A percentile compares a stretch with the other conserved stretches of the same genome.
These are phyloP conservation scores for Oncopodura yosiiana DNA, from an alignment of 1,140 invertebrate genomes.

Conservation along the genomic window DNA sequence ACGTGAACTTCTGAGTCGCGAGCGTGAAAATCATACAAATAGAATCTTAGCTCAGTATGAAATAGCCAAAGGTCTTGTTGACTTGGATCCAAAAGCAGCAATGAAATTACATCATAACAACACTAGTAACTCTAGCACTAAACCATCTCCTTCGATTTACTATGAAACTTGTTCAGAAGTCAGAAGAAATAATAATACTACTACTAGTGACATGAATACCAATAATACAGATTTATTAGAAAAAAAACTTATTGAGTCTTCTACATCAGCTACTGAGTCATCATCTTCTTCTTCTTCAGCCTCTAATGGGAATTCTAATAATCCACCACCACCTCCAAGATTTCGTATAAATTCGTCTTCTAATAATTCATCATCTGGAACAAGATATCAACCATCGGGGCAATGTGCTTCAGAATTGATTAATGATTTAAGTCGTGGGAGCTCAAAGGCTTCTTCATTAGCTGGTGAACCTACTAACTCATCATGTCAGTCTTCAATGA, in stretches of 20 bases:
- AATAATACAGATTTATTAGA: not conserved
- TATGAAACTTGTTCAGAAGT: slow-evolving; percentile 8
- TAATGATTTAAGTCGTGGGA: slow-evolving; percentile 7
- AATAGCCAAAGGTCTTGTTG: slow-evolving; percentile 23
- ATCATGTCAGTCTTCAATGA: not conserved
- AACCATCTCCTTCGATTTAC: slow-evolving; percentile 1
- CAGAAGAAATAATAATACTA: not conserved
- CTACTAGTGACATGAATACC: not conserved
- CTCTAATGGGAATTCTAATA: not conserved
- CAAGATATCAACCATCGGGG: slow-evolving; percentile 21
- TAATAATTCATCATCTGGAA: not conserved
- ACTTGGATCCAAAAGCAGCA: slow-evolving; percentile 26
- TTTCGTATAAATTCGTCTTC: slow-evolving; percentile 13
- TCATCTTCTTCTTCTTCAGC: not conserved
- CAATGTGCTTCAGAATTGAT: slow-evolving; percentile 12
- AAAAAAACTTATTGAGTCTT: slow-evolving; percentile 25
- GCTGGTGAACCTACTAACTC: not conserved
- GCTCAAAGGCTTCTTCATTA: not conserved
- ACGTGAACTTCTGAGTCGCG: slow-evolving; percentile 16
- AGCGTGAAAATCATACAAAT: slow-evolving; percentile 24
- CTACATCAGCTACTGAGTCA: slow-evolving; percentile 1
- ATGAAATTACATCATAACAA: slow-evolving; percentile 5
- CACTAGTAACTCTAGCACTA: too few relatives aligned
- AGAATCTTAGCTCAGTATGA: slow-evolving; percentile 33
- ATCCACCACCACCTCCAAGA: slow-evolving; percentile 24